phyloP scores from a whole-genome alignment of 2,113 vertebrate species.

The Microcebus tavaratra region DNA sequence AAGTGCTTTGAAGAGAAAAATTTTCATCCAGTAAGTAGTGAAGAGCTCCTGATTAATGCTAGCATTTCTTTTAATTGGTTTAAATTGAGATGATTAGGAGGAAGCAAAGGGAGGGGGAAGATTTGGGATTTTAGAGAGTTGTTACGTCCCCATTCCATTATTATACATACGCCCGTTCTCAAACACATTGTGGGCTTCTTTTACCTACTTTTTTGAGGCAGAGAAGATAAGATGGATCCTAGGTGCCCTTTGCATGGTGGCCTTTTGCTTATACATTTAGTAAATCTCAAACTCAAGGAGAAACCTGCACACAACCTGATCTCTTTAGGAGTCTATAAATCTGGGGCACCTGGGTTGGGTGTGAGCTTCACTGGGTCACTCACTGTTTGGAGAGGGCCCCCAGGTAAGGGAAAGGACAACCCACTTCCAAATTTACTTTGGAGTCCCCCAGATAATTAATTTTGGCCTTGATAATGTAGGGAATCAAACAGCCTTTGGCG shows the following conservation, averaged over 20 bases:
- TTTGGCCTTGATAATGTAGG: not conserved
- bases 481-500: not conserved
- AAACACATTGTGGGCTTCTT: not conserved
- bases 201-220: not conserved
- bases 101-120: not conserved
- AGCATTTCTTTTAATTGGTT: slow-evolving; percentile 29
- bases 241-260: not conserved
- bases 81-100: not conserved
- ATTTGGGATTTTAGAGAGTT: not conserved
- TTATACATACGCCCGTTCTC: too few species aligned
- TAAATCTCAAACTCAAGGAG: not conserved
- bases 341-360: not conserved
- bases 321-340: not conserved
- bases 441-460: not conserved
- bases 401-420: not conserved
- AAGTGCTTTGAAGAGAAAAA: slow-evolving; percentile 28
- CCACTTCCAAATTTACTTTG: not conserved
- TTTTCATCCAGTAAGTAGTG: not conserved
- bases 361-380: not conserved
- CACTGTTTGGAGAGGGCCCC: not conserved
- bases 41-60: slow-evolving; percentile 26
- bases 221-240: not conserved
- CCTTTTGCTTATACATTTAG: not conserved
- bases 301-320: not conserved
- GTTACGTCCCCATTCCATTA: not conserved